Conservation (phyloP, 2,113 vertebrate species). For the Turdus rufiventris region DNA sequence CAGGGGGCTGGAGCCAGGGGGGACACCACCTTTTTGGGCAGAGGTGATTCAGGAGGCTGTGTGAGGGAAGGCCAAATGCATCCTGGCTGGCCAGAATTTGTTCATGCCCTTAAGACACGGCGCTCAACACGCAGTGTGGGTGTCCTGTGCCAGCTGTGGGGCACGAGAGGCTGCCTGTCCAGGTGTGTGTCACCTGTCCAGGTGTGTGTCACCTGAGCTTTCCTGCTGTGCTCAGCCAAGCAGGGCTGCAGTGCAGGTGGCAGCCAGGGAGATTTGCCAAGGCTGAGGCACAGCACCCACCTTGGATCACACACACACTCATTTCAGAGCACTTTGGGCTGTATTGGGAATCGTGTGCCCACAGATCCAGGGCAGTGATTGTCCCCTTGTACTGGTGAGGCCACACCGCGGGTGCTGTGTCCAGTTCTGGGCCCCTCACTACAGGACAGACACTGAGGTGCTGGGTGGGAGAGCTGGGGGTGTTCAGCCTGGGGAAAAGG, state of each 20-base stretch:
- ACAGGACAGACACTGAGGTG: fast-evolving
- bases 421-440: not conserved
- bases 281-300: fast-evolving
- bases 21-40: too few relatives aligned
- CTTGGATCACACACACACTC: fast-evolving
- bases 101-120: too few relatives aligned
- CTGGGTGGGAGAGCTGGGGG: not conserved
- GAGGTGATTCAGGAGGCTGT: fast-evolving
- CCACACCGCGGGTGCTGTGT: too few relatives aligned
- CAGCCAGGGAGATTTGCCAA: not conserved
- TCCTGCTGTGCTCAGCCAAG: not conserved
- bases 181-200: too few relatives aligned
- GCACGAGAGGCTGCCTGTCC: not conserved
- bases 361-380: not conserved
- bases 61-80: not conserved
- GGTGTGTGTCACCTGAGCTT: not conserved
- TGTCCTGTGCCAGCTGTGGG: not conserved
- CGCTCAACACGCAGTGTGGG: fast-evolving
- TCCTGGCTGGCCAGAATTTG: fast-evolving
- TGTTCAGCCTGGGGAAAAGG: not conserved
- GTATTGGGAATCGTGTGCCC: fast-evolving
- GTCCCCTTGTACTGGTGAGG: not conserved
- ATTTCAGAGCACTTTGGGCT: fast-evolving
- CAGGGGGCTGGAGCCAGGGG: fast-evolving
- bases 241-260: fast-evolving